Percentiles rank a stretch among this genome's conserved stretches.
phyloP scores from a whole-genome alignment of 2,888 invertebrate genomes.

The Nomada ferruginata region DNA sequence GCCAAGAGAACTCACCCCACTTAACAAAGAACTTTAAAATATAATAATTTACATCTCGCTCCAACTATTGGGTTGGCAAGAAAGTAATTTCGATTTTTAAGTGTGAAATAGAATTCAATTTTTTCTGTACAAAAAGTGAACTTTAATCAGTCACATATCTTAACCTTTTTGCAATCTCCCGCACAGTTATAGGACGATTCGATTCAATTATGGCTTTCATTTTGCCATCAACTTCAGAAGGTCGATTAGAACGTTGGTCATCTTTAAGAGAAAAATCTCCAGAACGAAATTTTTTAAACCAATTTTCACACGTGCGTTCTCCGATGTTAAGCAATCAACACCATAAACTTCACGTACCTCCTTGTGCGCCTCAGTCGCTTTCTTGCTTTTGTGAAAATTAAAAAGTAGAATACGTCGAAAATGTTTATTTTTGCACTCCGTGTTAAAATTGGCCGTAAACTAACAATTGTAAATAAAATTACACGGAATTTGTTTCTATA shows the following conservation, averaged over 20 bases:
- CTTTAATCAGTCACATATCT: no score
- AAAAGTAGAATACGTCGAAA: neutral
- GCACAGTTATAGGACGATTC: neutral
- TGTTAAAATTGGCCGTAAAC: no score
- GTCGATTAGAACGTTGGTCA: slow-evolving; percentile 19
- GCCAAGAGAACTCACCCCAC: no score
- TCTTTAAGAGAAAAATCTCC: neutral
- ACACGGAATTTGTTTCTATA: no score
- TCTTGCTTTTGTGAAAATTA: slow-evolving; percentile 10
- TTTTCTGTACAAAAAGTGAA: no score
- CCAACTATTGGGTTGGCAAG: no score
- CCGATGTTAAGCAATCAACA: slow-evolving; percentile 3
- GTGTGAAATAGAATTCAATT: no score
- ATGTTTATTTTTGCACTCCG: neutral
- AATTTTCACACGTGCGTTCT: slow-evolving; percentile 14
- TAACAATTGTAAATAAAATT: no score
- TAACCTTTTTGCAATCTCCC: slow-evolving; percentile 11
- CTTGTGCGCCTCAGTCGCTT: slow-evolving; percentile 17
- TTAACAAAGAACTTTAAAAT: no score
- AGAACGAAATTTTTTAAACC: slow-evolving; percentile 24
- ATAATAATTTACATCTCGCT: no score
- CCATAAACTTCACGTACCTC: slow-evolving; percentile 34
- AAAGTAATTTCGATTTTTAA: no score
- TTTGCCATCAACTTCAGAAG: slow-evolving; percentile 29
- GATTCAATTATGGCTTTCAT: slow-evolving; percentile 25